Conservation (phyloP, 2,113 vertebrate genomes). For the Gallinago media region DNA sequence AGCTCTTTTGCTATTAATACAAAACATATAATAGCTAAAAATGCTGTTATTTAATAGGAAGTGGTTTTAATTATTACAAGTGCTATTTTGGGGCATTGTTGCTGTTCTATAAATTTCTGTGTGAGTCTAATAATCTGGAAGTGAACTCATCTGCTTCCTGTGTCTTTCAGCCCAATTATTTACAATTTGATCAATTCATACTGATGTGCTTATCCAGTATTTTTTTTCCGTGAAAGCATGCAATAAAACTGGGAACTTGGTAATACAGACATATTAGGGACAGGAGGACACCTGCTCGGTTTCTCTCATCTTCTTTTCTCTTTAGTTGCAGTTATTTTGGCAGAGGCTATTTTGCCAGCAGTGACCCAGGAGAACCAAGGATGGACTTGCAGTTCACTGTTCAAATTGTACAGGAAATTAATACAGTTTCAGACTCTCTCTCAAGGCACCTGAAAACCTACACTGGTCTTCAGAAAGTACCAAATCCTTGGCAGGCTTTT, state of each 20-base stretch:
- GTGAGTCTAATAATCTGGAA: not conserved
- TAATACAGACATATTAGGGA: not conserved
- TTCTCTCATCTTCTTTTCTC: not conserved
- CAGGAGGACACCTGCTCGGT: not conserved
- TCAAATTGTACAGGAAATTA: not conserved
- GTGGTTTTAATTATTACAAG: not conserved
- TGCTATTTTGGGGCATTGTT: not conserved
- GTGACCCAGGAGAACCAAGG: not conserved
- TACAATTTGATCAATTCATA: not conserved
- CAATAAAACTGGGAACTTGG: not conserved
- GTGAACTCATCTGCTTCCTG: not conserved
- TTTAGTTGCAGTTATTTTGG: not conserved
- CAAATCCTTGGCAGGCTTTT: not conserved
- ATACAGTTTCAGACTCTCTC: not conserved
- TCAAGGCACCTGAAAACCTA: not conserved
- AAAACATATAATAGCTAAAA: not conserved
- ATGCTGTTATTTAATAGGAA: not conserved
- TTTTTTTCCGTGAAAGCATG: not conserved
- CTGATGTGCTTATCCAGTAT: not conserved
- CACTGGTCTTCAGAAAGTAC: not conserved
- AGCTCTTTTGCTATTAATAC: not conserved
- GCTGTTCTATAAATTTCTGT: not conserved
- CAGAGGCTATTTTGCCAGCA: not conserved
- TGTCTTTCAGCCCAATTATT: not conserved
- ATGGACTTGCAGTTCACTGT: not conserved